These are phyloP conservation scores for Synodontis membranacea DNA, from an alignment of 2,113 vertebrate genomes.

Conservation along the genomic window DNA sequence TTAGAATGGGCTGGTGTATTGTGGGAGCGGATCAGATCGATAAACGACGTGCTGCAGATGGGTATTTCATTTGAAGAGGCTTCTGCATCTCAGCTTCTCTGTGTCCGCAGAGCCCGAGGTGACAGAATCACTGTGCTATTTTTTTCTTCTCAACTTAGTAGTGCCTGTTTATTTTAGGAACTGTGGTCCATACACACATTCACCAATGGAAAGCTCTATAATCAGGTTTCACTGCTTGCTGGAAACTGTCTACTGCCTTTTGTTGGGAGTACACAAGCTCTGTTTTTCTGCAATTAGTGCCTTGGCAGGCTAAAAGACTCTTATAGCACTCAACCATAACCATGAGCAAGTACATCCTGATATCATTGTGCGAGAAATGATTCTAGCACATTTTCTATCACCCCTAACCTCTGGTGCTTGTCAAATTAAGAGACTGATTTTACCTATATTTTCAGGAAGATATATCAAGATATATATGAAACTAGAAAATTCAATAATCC, in stretches of 20 bases:
- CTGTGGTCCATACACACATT: neutral
- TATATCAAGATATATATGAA: neutral
- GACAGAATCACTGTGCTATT: constrained; percentile 29
- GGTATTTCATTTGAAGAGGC: constrained; percentile 18
- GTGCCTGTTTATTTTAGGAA: constrained; percentile 23
- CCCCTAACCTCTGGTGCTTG: neutral
- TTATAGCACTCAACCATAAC: constrained; percentile 18
- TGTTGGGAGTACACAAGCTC: constrained; percentile 12
- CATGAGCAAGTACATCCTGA: constrained; percentile 10
- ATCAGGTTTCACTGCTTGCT: constrained; percentile 25
- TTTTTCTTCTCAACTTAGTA: constrained; percentile 11
- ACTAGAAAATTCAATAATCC: neutral
- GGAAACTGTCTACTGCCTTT: constrained; percentile 23
- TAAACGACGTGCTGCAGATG: constrained; percentile 30
- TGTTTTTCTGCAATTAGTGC: constrained; percentile 19
- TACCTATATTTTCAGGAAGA: neutral
- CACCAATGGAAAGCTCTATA: constrained; percentile 15
- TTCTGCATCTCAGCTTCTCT: neutral
- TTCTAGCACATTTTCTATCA: neutral
- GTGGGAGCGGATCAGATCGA: constrained; percentile 33
- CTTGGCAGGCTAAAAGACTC: constrained; percentile 9
- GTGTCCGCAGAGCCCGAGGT: neutral
- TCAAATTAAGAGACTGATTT: neutral
- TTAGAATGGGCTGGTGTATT: constrained; percentile 36
- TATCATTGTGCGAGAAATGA: neutral